Evolutionary conservation across 2,888 invertebrate genomes (phyloP).

Genomic region (Zaprionus obscuricornis): DNA sequence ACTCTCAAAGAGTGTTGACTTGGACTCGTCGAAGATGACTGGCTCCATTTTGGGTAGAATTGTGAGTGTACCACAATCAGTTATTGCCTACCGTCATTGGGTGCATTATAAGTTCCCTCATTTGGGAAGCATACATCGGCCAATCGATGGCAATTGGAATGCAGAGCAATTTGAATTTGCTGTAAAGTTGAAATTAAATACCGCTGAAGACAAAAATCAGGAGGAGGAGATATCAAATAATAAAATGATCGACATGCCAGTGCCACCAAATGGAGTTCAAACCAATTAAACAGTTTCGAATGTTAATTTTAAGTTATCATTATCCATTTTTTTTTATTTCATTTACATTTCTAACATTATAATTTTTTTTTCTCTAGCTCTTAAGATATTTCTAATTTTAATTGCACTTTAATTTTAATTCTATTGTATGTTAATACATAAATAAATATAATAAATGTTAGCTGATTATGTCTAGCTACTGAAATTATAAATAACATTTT

Average conservation of each 20-base stretch:
- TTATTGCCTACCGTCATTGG: conserved; percentile 59
- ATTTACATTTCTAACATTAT: not conserved
- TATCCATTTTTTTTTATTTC: not conserved
- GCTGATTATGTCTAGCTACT: conserved; percentile 3
- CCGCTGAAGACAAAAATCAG: too few species aligned
- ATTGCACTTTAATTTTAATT: conserved; percentile 13
- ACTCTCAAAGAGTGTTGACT: conserved; percentile 58
- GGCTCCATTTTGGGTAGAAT: conserved; percentile 52
- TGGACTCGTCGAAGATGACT: conserved; percentile 36
- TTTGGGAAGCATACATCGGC: conserved; percentile 6
- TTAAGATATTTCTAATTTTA: conserved; percentile 2
- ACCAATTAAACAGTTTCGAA: not conserved
- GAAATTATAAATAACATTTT: too few species aligned
- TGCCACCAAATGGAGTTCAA: conserved; percentile 6
- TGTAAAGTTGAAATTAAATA: too few species aligned
- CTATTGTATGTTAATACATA: conserved; percentile 26
- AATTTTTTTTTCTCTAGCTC: not conserved
- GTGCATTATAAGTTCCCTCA: conserved; percentile 49
- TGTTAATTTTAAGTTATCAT: conserved; percentile 11
- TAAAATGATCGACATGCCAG: conserved; percentile 1
- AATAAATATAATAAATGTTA: conserved; percentile 20
- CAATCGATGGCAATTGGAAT: too few species aligned
- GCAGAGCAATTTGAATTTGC: too few species aligned
- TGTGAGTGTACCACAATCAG: conserved; percentile 37
- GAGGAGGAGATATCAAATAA: not conserved